Evolutionary conservation across 2,888 invertebrate genomes (phyloP).

Genomic region (Oscheius onirici): DNA sequence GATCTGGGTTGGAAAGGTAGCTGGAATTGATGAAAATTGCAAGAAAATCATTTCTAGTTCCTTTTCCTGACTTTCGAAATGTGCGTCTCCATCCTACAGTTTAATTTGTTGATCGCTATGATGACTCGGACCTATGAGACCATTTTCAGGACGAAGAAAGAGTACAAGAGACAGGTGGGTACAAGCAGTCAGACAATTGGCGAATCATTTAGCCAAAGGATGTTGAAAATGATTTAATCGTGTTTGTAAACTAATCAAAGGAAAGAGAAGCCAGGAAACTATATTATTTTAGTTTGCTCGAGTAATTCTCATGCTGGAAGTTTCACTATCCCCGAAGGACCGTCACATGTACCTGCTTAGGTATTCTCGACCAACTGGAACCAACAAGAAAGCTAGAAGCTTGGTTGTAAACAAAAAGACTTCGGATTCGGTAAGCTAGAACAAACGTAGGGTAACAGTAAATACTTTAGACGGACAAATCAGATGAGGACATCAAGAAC

Average conservation of each 20-base stretch:
- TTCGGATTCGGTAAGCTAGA: conserved; percentile 5
- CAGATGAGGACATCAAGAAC: conserved; percentile 7
- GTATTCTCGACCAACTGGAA: conserved; percentile 86
- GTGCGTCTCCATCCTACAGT: conserved; percentile 90
- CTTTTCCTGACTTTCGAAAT: conserved; percentile 92
- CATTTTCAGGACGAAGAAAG: conserved; percentile 94
- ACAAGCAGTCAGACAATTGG: background rate
- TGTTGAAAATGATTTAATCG: no score
- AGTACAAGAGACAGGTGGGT: conserved; percentile 81
- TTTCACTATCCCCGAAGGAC: conserved; percentile 91
- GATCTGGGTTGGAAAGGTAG: conserved; percentile 54
- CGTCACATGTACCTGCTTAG: conserved; percentile 85
- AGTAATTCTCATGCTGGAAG: conserved; percentile 93
- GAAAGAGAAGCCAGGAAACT: background rate
- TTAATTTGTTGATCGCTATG: conserved; percentile 99
- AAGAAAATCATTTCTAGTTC: conserved; percentile 23
- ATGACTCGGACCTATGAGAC: conserved; percentile 99
- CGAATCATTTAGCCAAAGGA: background rate
- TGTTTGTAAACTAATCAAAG: no score
- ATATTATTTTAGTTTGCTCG: conserved; percentile 86
- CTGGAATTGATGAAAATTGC: background rate
- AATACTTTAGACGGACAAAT: conserved; percentile 7
- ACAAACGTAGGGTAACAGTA: background rate
- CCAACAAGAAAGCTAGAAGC: conserved; percentile 65
- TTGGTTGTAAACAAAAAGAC: conserved; percentile 62